Evolutionary conservation across 2,797 vertebrate genomes (phyloP).

Genomic region (Adelosebastes latens): DNA sequence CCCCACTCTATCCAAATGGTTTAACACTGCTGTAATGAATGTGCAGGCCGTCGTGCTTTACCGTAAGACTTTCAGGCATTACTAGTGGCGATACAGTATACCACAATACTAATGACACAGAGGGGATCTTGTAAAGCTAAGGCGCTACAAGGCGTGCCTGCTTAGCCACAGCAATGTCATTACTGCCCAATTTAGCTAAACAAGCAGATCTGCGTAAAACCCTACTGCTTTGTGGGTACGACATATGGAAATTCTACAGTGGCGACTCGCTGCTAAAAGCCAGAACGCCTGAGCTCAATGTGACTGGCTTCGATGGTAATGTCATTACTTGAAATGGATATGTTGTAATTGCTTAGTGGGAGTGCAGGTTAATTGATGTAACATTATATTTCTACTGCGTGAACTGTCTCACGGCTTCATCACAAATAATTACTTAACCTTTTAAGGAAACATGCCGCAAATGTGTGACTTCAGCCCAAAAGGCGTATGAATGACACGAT

Average conservation of each 20-base stretch:
- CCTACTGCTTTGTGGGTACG: slow-evolving; percentile 11
- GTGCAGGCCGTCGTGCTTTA: slow-evolving; percentile 8
- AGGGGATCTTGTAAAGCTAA: slow-evolving; percentile 41
- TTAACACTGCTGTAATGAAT: slow-evolving; percentile 18
- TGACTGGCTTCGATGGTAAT: slow-evolving; percentile 20
- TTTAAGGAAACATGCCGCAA: slow-evolving; percentile 19
- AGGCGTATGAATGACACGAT: too few relatives aligned
- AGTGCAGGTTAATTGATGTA: slow-evolving; percentile 41
- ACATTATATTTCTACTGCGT: slow-evolving; percentile 36
- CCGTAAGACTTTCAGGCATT: slow-evolving; percentile 11
- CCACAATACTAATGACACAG: slow-evolving; percentile 32
- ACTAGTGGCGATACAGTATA: slow-evolving; percentile 12
- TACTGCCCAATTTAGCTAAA: slow-evolving; percentile 32
- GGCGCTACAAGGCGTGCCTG: neutral
- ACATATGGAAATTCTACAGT: slow-evolving; percentile 13
- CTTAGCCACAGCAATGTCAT: slow-evolving; percentile 24
- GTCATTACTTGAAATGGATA: slow-evolving; percentile 33
- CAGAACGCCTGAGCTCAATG: neutral
- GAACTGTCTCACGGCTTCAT: slow-evolving; percentile 43
- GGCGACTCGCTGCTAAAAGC: slow-evolving; percentile 14
- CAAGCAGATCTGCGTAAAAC: slow-evolving; percentile 22
- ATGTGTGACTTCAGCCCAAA: neutral
- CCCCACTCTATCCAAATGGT: neutral
- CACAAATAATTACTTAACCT: slow-evolving; percentile 43
- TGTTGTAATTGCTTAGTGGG: slow-evolving; percentile 33